These are phyloP conservation scores for Pararge aegeria DNA, from an alignment of 1,140 invertebrate species.

Conservation along the genomic window DNA sequence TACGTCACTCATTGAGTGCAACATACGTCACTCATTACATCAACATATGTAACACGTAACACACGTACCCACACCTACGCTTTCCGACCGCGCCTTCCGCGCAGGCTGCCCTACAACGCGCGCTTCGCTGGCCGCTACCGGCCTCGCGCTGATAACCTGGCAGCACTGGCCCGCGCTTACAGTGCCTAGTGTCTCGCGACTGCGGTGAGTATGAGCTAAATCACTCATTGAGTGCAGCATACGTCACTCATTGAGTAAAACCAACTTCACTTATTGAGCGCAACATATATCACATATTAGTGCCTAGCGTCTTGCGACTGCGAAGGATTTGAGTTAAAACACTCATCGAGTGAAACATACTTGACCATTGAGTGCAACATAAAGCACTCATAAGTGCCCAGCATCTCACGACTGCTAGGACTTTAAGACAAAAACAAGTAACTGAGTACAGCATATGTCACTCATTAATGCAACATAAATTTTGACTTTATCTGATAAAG, in stretches of 20 bases:
- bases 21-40: no score
- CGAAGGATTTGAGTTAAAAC: not conserved
- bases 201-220: not conserved
- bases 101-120: slow-evolving; percentile 60
- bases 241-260: not conserved
- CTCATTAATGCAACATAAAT: no score
- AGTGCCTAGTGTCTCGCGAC: slow-evolving; percentile 37
- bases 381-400: not conserved
- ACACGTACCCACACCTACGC: slow-evolving; percentile 62
- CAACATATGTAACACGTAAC: no score
- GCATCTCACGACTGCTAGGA: slow-evolving; percentile 37
- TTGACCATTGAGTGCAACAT: no score
- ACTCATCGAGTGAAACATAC: not conserved
- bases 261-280: not conserved
- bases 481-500: no score
- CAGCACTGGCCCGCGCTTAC: slow-evolving; percentile 65
- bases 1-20: not conserved
- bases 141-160: slow-evolving; percentile 63
- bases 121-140: slow-evolving; percentile 44
- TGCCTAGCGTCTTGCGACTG: slow-evolving; percentile 37
- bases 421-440: not conserved
- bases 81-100: slow-evolving; percentile 64
- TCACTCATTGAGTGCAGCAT: not conserved
- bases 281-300: not conserved
- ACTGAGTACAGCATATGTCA: not conserved